Percentiles rank a stretch among this genome's conserved stretches.
phyloP scores from a whole-genome alignment of 2,797 vertebrate genomes.

The Gymnopithys bicolor region DNA sequence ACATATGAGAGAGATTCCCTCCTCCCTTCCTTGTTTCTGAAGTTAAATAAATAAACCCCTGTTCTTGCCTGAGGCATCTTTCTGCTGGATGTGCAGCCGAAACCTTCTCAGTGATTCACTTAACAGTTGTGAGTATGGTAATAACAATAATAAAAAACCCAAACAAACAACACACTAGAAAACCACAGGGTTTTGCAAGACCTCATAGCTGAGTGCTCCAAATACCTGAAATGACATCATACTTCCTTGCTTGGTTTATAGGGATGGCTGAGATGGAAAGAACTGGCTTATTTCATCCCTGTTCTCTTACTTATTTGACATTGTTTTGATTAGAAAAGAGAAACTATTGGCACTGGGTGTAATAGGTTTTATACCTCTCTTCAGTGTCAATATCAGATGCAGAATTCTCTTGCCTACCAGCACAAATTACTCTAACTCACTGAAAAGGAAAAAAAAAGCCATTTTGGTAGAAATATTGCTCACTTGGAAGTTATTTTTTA shows the following conservation, averaged over 20 bases:
- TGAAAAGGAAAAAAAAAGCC: not conserved
- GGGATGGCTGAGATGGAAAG: not conserved
- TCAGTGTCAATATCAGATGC: slow-evolving; percentile 29
- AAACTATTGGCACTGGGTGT: slow-evolving; percentile 14
- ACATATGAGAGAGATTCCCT: not conserved
- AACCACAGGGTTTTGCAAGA: not conserved
- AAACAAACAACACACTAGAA: not conserved
- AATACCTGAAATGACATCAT: not conserved
- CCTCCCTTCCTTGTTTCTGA: not conserved
- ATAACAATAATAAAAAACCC: slow-evolving; percentile 24
- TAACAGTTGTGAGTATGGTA: slow-evolving; percentile 50
- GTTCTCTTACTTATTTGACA: slow-evolving; percentile 39
- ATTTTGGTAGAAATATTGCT: slow-evolving; percentile 31
- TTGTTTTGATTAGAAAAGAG: slow-evolving; percentile 46
- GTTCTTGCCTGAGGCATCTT: slow-evolving; percentile 59
- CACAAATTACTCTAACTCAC: slow-evolving; percentile 12
- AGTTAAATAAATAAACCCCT: slow-evolving; percentile 58
- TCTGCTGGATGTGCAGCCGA: slow-evolving; percentile 35
- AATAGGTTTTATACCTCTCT: slow-evolving; percentile 34
- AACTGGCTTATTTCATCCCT: slow-evolving; percentile 21
- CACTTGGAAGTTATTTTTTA: slow-evolving; percentile 11
- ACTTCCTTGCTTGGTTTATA: not conserved
- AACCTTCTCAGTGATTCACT: slow-evolving; percentile 38
- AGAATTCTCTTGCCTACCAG: slow-evolving; percentile 14
- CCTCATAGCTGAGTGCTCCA: not conserved